These are phyloP conservation scores for Drosophila tristis DNA, from an alignment of 1,140 invertebrate genomes.

Conservation along the genomic window DNA sequence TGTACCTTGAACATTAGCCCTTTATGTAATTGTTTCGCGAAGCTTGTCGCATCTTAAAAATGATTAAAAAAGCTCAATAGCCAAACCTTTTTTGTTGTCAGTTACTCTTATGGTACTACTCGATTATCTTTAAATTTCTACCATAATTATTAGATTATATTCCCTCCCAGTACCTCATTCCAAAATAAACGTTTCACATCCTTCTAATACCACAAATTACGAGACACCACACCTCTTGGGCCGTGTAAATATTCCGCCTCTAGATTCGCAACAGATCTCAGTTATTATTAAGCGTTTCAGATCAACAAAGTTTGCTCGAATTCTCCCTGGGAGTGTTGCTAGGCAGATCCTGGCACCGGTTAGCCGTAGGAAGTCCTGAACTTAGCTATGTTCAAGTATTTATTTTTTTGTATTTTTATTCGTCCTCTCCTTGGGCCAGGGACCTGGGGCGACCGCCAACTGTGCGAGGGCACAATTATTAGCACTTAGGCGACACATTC, in stretches of 20 bases:
- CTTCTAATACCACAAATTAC: conserved; percentile 31
- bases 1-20: too few relatives aligned
- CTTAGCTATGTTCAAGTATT: conserved; percentile 14
- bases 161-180: too few relatives aligned
- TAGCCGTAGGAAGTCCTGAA: conserved; percentile 6
- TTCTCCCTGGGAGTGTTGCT: conserved; percentile 2
- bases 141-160: neutral
- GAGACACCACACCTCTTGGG: conserved; percentile 10
- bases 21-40: too few relatives aligned
- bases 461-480: conserved; percentile 78
- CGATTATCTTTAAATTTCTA: neutral
- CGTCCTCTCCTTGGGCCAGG: neutral
- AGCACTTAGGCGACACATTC: conserved; percentile 79
- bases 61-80: too few relatives aligned
- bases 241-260: conserved; percentile 51
- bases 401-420: neutral
- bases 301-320: conserved; percentile 41
- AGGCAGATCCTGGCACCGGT: conserved; percentile 34
- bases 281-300: conserved; percentile 29
- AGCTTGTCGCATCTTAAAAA: too few relatives aligned
- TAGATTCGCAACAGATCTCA: conserved; percentile 33
- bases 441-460: conserved; percentile 59
- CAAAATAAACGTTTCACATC: neutral
- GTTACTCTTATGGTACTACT: too few relatives aligned
- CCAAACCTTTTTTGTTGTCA: too few relatives aligned